A percentile compares a stretch with the other conserved stretches of the same genome.
Conservation (phyloP, 2,888 invertebrate genomes). For the Lathronympha strigana region DNA sequence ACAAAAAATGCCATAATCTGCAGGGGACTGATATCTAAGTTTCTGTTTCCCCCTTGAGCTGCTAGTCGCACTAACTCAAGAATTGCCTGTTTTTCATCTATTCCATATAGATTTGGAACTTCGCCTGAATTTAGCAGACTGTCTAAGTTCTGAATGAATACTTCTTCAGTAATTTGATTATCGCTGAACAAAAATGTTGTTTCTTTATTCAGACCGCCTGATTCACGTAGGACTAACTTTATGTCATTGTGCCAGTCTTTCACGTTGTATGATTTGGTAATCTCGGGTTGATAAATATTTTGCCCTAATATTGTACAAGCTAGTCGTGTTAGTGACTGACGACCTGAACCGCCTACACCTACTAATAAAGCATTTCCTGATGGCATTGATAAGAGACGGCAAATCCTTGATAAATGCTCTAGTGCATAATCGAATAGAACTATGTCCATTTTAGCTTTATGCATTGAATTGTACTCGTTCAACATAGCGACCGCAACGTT, state of each 20-base stretch:
- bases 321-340: slow-evolving; percentile 91
- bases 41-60: slow-evolving; percentile 90
- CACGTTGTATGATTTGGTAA: slow-evolving; percentile 90
- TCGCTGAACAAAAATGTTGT: slow-evolving; percentile 91
- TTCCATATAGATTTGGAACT: slow-evolving; percentile 92
- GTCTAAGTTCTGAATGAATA: slow-evolving; percentile 92
- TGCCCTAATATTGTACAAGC: slow-evolving; percentile 86
- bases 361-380: slow-evolving; percentile 92
- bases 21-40: slow-evolving; percentile 92
- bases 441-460: slow-evolving; percentile 92
- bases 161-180: slow-evolving; percentile 92
- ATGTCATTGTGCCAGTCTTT: slow-evolving; percentile 93
- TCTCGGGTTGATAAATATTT: slow-evolving; percentile 89
- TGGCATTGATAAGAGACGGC: slow-evolving; percentile 90
- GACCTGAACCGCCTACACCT: slow-evolving; percentile 94
- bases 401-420: slow-evolving; percentile 92
- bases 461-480: slow-evolving; percentile 91
- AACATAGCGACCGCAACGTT: slow-evolving; percentile 86
- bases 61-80: slow-evolving; percentile 89
- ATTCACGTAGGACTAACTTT: slow-evolving; percentile 87
- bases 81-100: slow-evolving; percentile 94
- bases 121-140: slow-evolving; percentile 93
- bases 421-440: slow-evolving; percentile 93
- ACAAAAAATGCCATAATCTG: slow-evolving; percentile 90
- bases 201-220: slow-evolving; percentile 89